Evolutionary conservation across 2,113 vertebrate species (phyloP), one percentile per base, ranked within the genome.

Genomic region (Peromyscus californicus): DNA sequence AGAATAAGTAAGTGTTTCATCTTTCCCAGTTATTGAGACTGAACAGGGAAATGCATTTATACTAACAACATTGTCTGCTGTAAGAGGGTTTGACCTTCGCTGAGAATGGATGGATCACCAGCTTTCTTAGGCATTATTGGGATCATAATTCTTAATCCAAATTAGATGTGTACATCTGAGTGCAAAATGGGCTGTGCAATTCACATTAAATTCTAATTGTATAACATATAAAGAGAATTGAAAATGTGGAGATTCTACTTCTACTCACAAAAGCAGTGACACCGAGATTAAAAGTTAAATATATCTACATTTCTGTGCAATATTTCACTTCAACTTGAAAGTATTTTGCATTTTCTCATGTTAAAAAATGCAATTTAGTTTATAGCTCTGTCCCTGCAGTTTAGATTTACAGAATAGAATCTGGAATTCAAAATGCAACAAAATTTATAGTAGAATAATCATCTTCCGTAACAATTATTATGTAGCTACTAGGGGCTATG

Each of bases 261-360:
- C 67, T 94, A 72, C 21, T 93, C 65, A 93, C 12, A 84, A 70
- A 91, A 2, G 0, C 8, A 72, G 26, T 90, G 61, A 98, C 94
- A 6, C 69, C 51, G 67, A 6, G 7, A 91, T 83, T 97, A 89
- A 79, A 97, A 96, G 78, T 33, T 83, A 10, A 80, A 3, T 21
- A 63, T 7, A 42, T 0, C 0, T 54, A 33, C 36, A 51, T 70
- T 92, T 95, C 11, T 93, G n/a, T 1, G 75, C 6, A 83, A 86
- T 86, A 63, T 75, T 92, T 79, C 95, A 61, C 45, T n/a, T 91
- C 86, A 90, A n/a, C 69, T 93, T 93, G 5, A 90, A 85, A 76
- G 29, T 51, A 10, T 93, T 69, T 85, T 36, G 3, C 80, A 79
- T 48, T 85, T 93, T 54, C 89, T 79, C 29, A 96, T 17, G 2